Base-by-base conservation (phyloP, 2,888 invertebrate genomes). In the Leucophenga maculata region DNA sequence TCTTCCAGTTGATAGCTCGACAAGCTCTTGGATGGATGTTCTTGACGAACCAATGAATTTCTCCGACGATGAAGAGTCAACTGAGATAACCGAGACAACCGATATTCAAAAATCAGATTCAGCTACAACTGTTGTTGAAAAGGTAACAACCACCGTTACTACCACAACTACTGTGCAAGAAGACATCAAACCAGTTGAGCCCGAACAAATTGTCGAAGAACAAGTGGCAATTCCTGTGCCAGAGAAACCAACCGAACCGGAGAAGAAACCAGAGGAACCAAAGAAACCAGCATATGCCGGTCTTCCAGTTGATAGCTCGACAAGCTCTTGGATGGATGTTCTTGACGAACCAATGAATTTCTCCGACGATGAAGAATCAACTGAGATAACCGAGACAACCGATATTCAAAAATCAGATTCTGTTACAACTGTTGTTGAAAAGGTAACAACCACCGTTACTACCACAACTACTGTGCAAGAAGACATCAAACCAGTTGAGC, bases 41-140 rank as follows among this genome's bases (percentile, higher is more conserved):
- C 55, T 85, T 46, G 88, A 88, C 62, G 85, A 88, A 70, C 83
- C 85, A 32, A 81, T 86, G 68, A 72, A 73, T 16, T 78, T 88
- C 32, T 83, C 86, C 9, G 83, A 86, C 62, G 82, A 72, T 26
- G 74, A 77, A 22, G 72, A 73, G 39, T 66, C 69, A 31, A 60
- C 69, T 39, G 46, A 44, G 3, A 69, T n/a, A n/a, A n/a, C n/a
- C n/a, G n/a, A n/a, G n/a, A n/a, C 68, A 67, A 80, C 82, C 62
- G 82, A 48, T 48, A 60, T 54, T 46, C 60, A 69, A 62, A 14
- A 14, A 31, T 4, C 13, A 0, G 48, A 69, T 16, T 50, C 39
- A 46, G 44, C n/a, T 18, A 9, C 54, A 44, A 60, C 16, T 11
- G 11, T 32, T 64, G 52, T 67, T 3, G 64, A 57, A 69, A 11